A percentile compares a stretch with the other conserved stretches of the same genome.
Conservation (phyloP, 2,888 invertebrate species). For the Entomobrya multifasciata region DNA sequence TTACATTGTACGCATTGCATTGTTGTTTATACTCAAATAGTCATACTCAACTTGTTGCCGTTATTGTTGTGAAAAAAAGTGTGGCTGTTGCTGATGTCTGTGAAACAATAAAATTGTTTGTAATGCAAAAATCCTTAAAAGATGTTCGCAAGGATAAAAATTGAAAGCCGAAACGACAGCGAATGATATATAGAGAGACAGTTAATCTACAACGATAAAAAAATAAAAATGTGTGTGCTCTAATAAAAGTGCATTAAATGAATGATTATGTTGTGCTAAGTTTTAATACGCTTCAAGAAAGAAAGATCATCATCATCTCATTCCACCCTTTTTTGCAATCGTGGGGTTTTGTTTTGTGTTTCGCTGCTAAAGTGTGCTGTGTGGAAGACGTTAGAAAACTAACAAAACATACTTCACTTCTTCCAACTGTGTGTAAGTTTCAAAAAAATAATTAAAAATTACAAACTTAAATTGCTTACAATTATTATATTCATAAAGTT, state of each 20-base stretch:
- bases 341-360: background rate
- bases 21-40: no score
- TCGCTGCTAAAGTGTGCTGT: no score
- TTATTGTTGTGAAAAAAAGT: constrained; percentile 30
- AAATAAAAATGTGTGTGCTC: constrained; percentile 36
- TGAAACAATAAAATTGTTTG: background rate
- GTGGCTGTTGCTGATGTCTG: background rate
- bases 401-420: no score
- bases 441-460: background rate
- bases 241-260: constrained; percentile 28
- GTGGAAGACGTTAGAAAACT: no score
- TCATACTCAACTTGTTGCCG: constrained; percentile 63
- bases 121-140: constrained; percentile 18
- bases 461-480: background rate
- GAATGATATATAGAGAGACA: constrained; percentile 7
- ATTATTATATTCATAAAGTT: background rate
- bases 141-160: constrained; percentile 32
- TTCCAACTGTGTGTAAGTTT: no score
- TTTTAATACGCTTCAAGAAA: constrained; percentile 39
- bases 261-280: constrained; percentile 25
- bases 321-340: no score
- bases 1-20: constrained; percentile 45
- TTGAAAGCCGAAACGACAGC: constrained; percentile 8
- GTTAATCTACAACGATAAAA: no score
- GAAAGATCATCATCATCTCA: background rate